Percentiles rank a stretch among this genome's conserved stretches.
phyloP scores from a whole-genome alignment of 2,113 vertebrate genomes.

The Lethenteron reissneri region DNA sequence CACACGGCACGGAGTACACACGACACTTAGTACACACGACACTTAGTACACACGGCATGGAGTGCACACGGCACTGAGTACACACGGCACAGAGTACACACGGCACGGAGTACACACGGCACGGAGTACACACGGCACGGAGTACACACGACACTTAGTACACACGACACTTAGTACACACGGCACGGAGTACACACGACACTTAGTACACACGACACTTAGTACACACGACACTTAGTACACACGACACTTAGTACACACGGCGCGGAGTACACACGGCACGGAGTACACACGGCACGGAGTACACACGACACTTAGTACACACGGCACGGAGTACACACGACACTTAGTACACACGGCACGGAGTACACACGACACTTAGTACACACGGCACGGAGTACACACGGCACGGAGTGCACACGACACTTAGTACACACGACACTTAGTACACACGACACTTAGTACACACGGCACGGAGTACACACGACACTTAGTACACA shows the following conservation, averaged over 20 bases:
- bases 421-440: too few relatives aligned
- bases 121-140: constrained; percentile 5
- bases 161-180: background rate
- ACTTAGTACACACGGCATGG: background rate
- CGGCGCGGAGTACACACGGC: constrained; percentile 48
- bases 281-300: constrained; percentile 11
- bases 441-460: constrained; percentile 22
- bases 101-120: constrained; percentile 26
- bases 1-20: too few relatives aligned
- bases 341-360: constrained; percentile 26
- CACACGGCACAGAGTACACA: background rate
- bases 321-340: too few relatives aligned
- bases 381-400: constrained; percentile 27
- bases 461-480: too few relatives aligned
- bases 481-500: too few relatives aligned
- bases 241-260: constrained; percentile 10
- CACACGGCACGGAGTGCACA: constrained; percentile 31
- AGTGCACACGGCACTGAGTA: constrained; percentile 26
- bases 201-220: too few relatives aligned
- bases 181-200: too few relatives aligned
- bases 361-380: background rate
- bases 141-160: too few relatives aligned
- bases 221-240: constrained; percentile 29
- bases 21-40: too few relatives aligned
- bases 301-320: constrained; percentile 27